Evolutionary conservation across 1,140 invertebrate species (phyloP).

Genomic region (Ericerus pela): DNA sequence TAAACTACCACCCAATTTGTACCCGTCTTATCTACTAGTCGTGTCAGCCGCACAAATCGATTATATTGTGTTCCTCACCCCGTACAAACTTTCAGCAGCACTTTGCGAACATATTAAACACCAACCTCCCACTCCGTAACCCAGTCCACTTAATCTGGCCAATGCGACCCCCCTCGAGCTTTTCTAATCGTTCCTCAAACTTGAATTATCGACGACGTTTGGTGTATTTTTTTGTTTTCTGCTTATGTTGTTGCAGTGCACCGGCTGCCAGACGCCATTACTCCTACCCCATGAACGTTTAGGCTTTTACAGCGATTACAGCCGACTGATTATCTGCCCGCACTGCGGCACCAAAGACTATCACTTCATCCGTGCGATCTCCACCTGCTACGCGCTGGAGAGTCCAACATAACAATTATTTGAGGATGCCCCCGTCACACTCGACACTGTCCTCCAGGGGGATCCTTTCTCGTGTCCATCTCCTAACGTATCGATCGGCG

Average conservation of each 20-base stretch:
- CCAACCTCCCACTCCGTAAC: too few species aligned
- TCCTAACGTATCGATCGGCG: background rate
- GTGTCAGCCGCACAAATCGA: too few species aligned
- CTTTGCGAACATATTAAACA: too few species aligned
- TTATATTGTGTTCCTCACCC: too few species aligned
- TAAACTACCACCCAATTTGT: too few species aligned
- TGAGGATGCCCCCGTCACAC: background rate
- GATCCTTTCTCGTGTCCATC: background rate
- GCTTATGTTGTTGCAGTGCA: conserved; percentile 48
- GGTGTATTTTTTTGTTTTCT: conserved; percentile 9
- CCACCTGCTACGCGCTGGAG: conserved; percentile 61
- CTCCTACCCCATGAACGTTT: conserved; percentile 72
- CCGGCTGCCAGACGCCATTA: conserved; percentile 70
- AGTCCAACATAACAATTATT: conserved; percentile 7
- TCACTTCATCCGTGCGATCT: conserved; percentile 83
- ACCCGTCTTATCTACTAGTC: too few species aligned
- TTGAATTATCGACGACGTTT: too few species aligned
- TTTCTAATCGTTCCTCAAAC: too few species aligned
- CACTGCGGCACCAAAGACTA: conserved; percentile 78
- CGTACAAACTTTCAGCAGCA: too few species aligned
- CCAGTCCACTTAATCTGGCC: too few species aligned
- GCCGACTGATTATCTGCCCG: conserved; percentile 75
- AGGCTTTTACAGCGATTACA: conserved; percentile 91
- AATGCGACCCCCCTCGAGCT: too few species aligned
- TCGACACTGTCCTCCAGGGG: background rate